Evolutionary conservation across 2,113 vertebrate genomes (phyloP), one percentile per base, ranked within the genome.

Genomic region (Nerophis ophidion): DNA sequence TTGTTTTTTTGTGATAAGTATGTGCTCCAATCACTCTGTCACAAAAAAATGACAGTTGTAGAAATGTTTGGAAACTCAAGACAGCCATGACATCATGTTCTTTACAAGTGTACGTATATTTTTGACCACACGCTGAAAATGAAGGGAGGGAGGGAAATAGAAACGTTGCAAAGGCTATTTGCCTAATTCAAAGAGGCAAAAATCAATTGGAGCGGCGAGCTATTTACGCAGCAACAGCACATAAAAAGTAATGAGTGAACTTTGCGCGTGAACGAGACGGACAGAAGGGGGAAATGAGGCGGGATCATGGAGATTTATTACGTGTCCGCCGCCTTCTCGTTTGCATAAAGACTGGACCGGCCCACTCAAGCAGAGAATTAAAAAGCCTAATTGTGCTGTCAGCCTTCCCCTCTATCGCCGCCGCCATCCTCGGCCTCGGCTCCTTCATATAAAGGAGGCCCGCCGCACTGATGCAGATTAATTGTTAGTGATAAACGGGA

Each of bases 301-400:
- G 89, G 92, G 92, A 94, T 95, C 91, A 93, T 92, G 92, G 92
- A 93, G 93, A 94, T 95, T 92, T 91, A 91, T 94, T 94, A 92
- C 91, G 93, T 91, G 92, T 92, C 74, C 53, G 81, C 91, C 89
- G 89, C 76, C 72, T 86, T 90, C 91, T 93, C 93, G 95, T 97
- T 97, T 94, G 93, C 93, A 93, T 91, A 92, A 94, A 93, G 92
- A 92, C 93, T 93, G 93, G 92, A 92, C 92, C 92, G 91, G 94
- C 91, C 91, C 95, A 92, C 92, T 97, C 93, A 95, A 93, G 93
- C 94, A 96, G 92, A 96, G 93, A 98, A 97, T 95, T 96, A 95
- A 95, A 96, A 96, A 91, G 89, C 92, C 92, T 95, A 98, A 96
- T 96, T 97, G 93, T 94, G 91, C 92, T 95, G 93, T 95, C 92